Evolutionary conservation across 2,797 vertebrate species (phyloP).

Genomic region (Sarcophilus harrisii): DNA sequence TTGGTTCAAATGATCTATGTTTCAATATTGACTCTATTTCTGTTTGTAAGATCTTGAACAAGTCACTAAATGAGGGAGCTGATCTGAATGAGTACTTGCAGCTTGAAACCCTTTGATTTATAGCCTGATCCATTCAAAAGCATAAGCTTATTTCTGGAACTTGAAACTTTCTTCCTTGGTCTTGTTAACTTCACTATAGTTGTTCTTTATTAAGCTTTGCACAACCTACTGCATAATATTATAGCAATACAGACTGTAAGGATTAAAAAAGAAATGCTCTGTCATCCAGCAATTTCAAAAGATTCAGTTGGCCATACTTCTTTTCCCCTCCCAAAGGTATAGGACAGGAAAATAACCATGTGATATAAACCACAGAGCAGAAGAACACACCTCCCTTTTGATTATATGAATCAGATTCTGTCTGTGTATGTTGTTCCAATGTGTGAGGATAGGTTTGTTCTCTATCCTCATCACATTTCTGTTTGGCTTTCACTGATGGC

Average conservation of each 20-base stretch:
- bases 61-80: background rate
- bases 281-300: slow-evolving; percentile 8
- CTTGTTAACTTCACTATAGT: slow-evolving; percentile 44
- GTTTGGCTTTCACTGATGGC: slow-evolving; percentile 19
- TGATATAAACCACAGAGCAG: background rate
- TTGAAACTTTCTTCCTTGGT: slow-evolving; percentile 58
- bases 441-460: background rate
- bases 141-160: slow-evolving; percentile 49
- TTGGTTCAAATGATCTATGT: background rate
- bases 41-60: background rate
- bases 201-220: slow-evolving; percentile 45
- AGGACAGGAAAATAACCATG: background rate
- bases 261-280: background rate
- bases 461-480: background rate
- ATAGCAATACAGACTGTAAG: background rate
- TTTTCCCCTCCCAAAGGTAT: background rate
- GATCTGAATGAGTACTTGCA: background rate
- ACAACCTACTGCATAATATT: slow-evolving; percentile 11
- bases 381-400: background rate
- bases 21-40: background rate
- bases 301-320: slow-evolving; percentile 9
- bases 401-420: background rate
- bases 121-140: slow-evolving; percentile 6
- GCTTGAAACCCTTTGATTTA: background rate
- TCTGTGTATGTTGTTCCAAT: background rate